Evolutionary conservation across 2,113 vertebrate genomes (phyloP).

Genomic region (Gasterosteus aculeatus): DNA sequence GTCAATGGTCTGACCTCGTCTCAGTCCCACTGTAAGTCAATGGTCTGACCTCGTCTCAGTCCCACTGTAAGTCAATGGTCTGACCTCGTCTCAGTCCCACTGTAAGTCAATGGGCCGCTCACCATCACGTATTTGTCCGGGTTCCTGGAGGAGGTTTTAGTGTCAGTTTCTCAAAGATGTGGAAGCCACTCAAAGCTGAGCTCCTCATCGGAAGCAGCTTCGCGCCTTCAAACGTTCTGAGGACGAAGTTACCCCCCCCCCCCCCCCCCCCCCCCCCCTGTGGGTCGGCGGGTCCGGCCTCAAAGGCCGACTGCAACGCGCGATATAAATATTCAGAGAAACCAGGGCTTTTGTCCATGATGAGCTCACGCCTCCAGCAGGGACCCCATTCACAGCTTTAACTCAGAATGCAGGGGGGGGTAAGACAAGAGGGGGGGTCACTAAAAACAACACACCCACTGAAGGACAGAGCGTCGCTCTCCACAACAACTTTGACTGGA

Average conservation of each 20-base stretch:
- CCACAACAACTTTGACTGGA: conserved; percentile 80
- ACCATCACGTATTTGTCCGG: not conserved
- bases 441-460: not conserved
- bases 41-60: not conserved
- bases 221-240: conserved; percentile 4
- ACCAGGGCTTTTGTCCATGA: conserved; percentile 73
- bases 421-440: not conserved
- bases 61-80: not conserved
- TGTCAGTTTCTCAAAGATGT: conserved; percentile 7
- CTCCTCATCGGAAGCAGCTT: not conserved
- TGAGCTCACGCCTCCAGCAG: conserved; percentile 11
- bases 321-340: conserved; percentile 77
- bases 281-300: conserved; percentile 30
- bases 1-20: not conserved
- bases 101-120: not conserved
- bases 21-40: not conserved
- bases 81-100: too few species aligned
- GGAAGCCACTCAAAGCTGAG: not conserved
- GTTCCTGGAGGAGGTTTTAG: conserved; percentile 16
- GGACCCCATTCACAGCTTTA: not conserved
- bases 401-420: fast-evolving
- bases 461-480: conserved; percentile 48
- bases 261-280: too few species aligned
- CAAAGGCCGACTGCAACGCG: conserved; percentile 63
- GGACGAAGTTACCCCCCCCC: not conserved